Conservation (phyloP, 1,140 invertebrate species). For the Apis mellifera region DNA sequence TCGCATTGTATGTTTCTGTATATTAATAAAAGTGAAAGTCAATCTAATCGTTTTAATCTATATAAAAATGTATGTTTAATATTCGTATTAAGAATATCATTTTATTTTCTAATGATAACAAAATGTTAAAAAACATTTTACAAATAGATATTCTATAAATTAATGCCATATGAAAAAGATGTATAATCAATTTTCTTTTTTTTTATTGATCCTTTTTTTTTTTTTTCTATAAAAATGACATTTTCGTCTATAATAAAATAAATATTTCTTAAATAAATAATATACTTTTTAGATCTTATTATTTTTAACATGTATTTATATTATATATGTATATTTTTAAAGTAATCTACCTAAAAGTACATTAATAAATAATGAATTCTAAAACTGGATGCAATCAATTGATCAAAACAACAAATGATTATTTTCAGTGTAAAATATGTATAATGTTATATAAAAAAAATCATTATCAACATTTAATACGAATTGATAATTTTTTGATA, state of each 20-base stretch:
- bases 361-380: not conserved
- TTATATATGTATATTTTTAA: not conserved
- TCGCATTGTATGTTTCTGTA: not conserved
- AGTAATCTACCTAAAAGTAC: slow-evolving; percentile 3
- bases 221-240: slow-evolving; percentile 13
- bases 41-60: not conserved
- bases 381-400: not conserved
- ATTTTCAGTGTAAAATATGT: not conserved
- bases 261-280: slow-evolving; percentile 57
- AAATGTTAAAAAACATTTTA: no score
- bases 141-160: not conserved
- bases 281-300: slow-evolving; percentile 2
- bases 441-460: not conserved
- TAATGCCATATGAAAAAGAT: not conserved
- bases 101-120: not conserved
- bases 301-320: not conserved
- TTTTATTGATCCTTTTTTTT: slow-evolving; percentile 24
- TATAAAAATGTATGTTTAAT: slow-evolving; percentile 3
- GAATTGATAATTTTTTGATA: not conserved
- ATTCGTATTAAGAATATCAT: not conserved
- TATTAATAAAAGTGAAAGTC: not conserved
- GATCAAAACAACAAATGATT: not conserved
- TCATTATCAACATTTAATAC: not conserved
- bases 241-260: slow-evolving; percentile 55
- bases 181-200: not conserved